Base-by-base conservation (phyloP, 2,888 invertebrate species). In the Pedicia rivosa region DNA sequence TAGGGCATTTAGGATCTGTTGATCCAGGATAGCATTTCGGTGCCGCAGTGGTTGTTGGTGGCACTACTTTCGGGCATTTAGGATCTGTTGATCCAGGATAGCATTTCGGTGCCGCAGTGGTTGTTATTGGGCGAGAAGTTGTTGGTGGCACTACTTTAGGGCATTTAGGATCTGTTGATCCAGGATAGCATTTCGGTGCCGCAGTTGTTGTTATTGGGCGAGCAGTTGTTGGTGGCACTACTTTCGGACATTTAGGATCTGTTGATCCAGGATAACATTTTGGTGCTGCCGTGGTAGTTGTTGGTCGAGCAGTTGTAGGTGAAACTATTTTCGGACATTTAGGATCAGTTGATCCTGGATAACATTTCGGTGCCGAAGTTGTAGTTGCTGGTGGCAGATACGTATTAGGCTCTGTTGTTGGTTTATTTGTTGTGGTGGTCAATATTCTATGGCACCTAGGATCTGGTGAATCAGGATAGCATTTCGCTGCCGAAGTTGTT, bases 381-480 rank as follows among this genome's bases (percentile, higher is more conserved):
- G n/a, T n/a, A n/a, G n/a, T n/a, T n/a, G n/a, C n/a, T n/a, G n/a
- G n/a, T n/a, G n/a, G n/a, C n/a, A n/a, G n/a, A n/a, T n/a, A n/a
- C n/a, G n/a, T n/a, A n/a, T n/a, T n/a, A n/a, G n/a, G n/a, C n/a
- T n/a, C n/a, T n/a, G n/a, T n/a, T n/a, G n/a, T n/a, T n/a, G n/a
- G n/a, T n/a, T n/a, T n/a, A n/a, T n/a, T n/a, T n/a, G n/a, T n/a
- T n/a, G n/a, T n/a, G n/a, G n/a, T n/a, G n/a, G n/a, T n/a, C n/a
- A n/a, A n/a, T n/a, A n/a, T n/a, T n/a, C n/a, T n/a, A n/a, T n/a
- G 53, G 36, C 55, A 57, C 13, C 53, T 44, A 2, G 54, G 52
- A 40, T 57, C 57, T 4, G 36, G 39, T 8, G 51, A 50, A 10
- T 56, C 59, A 2, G 57, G 59, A 35, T 48, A 62, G 31, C 59